Conservation (phyloP, 1,140 invertebrate genomes). For the Drosophila nikananu region DNA sequence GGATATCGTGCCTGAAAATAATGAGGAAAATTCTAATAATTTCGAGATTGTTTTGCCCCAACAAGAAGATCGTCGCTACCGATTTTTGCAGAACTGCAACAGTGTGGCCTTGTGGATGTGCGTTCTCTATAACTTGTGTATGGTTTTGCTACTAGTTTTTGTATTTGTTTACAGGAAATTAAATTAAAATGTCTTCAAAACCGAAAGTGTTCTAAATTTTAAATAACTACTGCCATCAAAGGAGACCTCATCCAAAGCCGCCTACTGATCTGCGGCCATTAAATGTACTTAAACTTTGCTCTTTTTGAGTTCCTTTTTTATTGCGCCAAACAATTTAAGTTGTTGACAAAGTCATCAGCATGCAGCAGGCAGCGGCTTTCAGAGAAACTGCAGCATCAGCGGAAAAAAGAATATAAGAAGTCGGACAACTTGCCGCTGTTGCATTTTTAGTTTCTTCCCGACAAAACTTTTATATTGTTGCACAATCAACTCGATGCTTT, state of each 20-base stretch:
- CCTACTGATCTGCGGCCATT: conserved; percentile 33
- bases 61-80: background rate
- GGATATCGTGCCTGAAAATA: background rate
- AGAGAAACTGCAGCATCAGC: conserved; percentile 52
- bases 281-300: conserved; percentile 71
- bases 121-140: conserved; percentile 48
- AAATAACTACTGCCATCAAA: background rate
- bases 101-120: conserved; percentile 45
- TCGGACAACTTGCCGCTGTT: conserved; percentile 57
- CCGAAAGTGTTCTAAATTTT: background rate
- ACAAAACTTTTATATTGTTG: conserved; percentile 49
- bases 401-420: conserved; percentile 32
- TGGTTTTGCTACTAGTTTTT: conserved; percentile 37
- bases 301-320: conserved; percentile 17
- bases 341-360: conserved; percentile 81
- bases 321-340: conserved; percentile 79
- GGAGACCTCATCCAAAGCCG: background rate
- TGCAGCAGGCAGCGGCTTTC: conserved; percentile 43
- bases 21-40: background rate
- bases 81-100: conserved; percentile 29
- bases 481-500: conserved; percentile 1
- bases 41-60: background rate
- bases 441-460: conserved; percentile 52
- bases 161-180: conserved; percentile 30
- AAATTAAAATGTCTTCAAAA: conserved; percentile 10